phyloP scores from a whole-genome alignment of 2,797 vertebrate genomes.

The Coendou prehensilis region DNA sequence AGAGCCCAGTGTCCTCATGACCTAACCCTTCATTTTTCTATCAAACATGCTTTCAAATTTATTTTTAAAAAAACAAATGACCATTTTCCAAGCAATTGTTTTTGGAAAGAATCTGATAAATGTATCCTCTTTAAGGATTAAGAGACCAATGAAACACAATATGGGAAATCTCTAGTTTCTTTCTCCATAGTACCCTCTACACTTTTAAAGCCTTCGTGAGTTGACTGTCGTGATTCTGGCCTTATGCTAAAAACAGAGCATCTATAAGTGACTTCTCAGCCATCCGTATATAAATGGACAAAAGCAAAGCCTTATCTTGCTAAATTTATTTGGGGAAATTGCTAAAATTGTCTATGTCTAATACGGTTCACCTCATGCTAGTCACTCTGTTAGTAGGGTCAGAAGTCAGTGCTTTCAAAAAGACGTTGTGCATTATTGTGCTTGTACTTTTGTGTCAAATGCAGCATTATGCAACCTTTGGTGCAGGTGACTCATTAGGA shows the following conservation, averaged over 20 bases:
- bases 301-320: background rate
- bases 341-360: background rate
- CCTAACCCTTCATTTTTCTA: background rate
- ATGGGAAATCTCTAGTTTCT: background rate
- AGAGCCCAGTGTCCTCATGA: background rate
- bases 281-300: background rate
- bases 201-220: background rate
- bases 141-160: background rate
- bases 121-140: background rate
- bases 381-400: background rate
- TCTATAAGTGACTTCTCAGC: slow-evolving; percentile 1
- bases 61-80: background rate
- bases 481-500: slow-evolving; percentile 64
- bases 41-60: slow-evolving; percentile 44
- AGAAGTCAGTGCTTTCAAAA: background rate
- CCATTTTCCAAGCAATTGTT: background rate
- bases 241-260: slow-evolving; percentile 44
- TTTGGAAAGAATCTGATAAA: slow-evolving; percentile 18
- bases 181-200: background rate
- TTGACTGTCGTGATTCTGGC: background rate
- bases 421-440: background rate
- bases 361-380: background rate
- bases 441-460: background rate
- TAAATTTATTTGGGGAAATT: slow-evolving; percentile 38
- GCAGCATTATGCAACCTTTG: background rate